Percentiles rank a stretch among this genome's conserved stretches.
Conservation (phyloP, 2,797 vertebrate genomes). For the Octomys mimax region DNA sequence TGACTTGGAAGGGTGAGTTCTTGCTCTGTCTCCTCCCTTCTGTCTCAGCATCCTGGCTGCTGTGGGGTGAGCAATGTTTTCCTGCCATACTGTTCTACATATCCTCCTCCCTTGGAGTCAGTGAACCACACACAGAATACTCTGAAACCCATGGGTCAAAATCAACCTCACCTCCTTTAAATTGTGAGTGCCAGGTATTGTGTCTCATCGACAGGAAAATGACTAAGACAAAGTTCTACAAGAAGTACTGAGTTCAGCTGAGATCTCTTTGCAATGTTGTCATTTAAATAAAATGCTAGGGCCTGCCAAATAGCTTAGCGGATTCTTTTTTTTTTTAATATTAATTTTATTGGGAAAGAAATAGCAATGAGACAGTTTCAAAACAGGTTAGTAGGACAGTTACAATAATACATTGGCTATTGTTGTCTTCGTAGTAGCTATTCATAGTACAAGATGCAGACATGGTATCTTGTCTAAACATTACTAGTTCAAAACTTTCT, state of each 20-base stretch:
- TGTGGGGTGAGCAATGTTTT: neutral
- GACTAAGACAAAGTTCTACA: neutral
- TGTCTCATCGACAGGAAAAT: neutral
- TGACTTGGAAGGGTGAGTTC: neutral
- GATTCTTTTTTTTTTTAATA: too few species aligned
- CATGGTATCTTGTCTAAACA: too few species aligned
- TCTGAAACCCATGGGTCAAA: neutral
- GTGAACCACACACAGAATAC: neutral
- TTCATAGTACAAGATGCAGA: too few species aligned
- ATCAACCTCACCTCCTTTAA: neutral
- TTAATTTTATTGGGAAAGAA: too few species aligned
- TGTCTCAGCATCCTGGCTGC: neutral
- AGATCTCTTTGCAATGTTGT: neutral
- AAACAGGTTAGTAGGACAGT: too few species aligned
- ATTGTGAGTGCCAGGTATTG: neutral
- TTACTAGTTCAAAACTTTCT: too few species aligned
- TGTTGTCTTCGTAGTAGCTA: too few species aligned
- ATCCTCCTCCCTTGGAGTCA: neutral
- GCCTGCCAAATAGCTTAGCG: too few species aligned
- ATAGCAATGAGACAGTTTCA: too few species aligned
- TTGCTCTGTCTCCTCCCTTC: neutral
- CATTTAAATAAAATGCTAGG: slow-evolving; percentile 17
- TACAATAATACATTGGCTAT: too few species aligned
- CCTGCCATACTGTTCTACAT: neutral
- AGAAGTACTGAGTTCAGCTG: neutral